These are phyloP conservation scores for Menura novaehollandiae DNA, from an alignment of 2,113 vertebrate genomes.

Conservation along the genomic window DNA sequence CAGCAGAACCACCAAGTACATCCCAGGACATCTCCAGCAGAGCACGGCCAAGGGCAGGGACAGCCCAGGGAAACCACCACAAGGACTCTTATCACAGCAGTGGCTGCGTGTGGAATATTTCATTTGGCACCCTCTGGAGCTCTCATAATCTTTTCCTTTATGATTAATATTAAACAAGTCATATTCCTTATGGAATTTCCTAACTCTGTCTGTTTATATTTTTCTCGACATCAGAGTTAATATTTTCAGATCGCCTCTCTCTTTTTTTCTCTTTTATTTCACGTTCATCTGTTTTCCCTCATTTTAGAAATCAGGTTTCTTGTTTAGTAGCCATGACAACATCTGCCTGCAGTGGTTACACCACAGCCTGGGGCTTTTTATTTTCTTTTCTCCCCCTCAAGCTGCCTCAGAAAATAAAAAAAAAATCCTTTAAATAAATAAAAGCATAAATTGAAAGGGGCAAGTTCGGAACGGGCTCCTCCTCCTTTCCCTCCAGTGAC, in stretches of 20 bases:
- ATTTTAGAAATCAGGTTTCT: slow-evolving; percentile 57
- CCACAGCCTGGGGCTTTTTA: slow-evolving; percentile 28
- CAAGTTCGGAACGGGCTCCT: not conserved
- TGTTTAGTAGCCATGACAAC: slow-evolving; percentile 64
- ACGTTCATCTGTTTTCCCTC: slow-evolving; percentile 40
- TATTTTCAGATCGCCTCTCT: not conserved
- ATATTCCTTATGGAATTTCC: slow-evolving; percentile 54
- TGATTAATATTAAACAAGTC: slow-evolving; percentile 62
- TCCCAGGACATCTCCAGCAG: not conserved
- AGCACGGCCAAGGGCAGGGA: rapidly evolving
- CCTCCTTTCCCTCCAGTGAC: slow-evolving; percentile 39
- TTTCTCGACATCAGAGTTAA: slow-evolving; percentile 50
- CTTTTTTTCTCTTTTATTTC: not conserved
- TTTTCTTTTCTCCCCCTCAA: not conserved
- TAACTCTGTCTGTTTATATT: slow-evolving; percentile 45
- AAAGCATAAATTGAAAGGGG: slow-evolving; percentile 38
- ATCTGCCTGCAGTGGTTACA: slow-evolving; percentile 37
- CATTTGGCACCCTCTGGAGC: not conserved
- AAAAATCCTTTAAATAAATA: slow-evolving; percentile 22
- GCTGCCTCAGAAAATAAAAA: not conserved
- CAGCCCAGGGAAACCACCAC: not conserved
- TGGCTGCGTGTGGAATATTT: not conserved
- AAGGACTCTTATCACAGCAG: not conserved
- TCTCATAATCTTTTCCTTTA: slow-evolving; percentile 54
- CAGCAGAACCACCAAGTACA: not conserved